Base-by-base conservation (phyloP, 2,797 vertebrate species). In the Hozukius guyotensis region DNA sequence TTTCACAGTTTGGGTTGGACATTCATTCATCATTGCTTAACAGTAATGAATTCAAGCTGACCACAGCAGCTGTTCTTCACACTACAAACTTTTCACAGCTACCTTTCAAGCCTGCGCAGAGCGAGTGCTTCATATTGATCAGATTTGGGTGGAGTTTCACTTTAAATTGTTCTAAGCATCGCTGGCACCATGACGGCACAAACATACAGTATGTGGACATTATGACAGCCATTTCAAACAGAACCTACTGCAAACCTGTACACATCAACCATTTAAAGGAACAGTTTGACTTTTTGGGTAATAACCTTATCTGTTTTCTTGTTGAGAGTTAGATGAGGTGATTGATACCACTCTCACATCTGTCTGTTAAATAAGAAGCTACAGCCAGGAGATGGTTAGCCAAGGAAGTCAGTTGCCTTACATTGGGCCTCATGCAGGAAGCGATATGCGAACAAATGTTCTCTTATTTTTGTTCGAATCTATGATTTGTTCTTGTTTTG, bases 221-320 rank as follows among this genome's bases (percentile, higher is more conserved):
- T 83, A 85, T 90, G 86, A 91, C 78, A 83, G 84, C 63, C 63
- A 74, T 69, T 84, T 88, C 8, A 72, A 84, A 63, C 49, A 46
- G 70, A 77, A 78, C 52, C 65, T 72, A 79, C 70, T 75, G 32
- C 46, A 80, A 83, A n/a, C 72, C 69, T 75, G 74, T 62, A 76
- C 52, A 77, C 71, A 65, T 61, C 56, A 61, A 36, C 66, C 32
- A 65, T 80, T 78, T 77, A 53, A 83, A 82, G 24, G 34, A 71
- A 76, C 38, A 75, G 22, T 72, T 82, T 25, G 18, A 64, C 11
- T 11, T 80, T 63, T 74, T 22, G 11, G 22, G 55, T 77, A 81
- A 87, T 46, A 36, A 2, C 22, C n/a, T 62, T 34, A 14, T 46
- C 72, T 63, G 22, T 49, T 74, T 66, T 77, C 32, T 65, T 72